Evolutionary conservation across 2,888 invertebrate genomes (phyloP), one percentile per base, ranked within the genome.

Genomic region (Caenorhabditis panamensis): DNA sequence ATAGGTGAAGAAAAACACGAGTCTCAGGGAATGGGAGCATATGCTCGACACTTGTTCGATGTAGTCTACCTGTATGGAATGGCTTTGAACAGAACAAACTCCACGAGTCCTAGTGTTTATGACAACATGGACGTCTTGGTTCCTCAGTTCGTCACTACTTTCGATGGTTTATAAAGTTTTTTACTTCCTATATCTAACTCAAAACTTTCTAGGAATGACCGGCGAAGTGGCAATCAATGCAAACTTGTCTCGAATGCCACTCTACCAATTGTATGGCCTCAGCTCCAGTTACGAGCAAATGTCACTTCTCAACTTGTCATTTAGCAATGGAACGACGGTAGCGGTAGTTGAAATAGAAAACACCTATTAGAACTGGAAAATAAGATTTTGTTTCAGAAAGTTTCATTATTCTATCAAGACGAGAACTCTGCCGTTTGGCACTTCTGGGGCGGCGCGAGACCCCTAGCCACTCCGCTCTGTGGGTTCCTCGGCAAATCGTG

Each of bases 51-150:
- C 51, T 66, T 88, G 0, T 81, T 85, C 62, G 88, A 88, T 59
- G 82, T 83, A 11, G 67, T 88, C 47, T 88, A 87, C 66, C 66
- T 87, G 11, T 88, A 87, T 61, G 87, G 82, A 11, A 44, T 80
- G 44, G 85, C 71, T 67, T 53, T 88, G 49, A 79, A 59, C 2
- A 18, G 44, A 1, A 61, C 61, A 16, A 67, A 67, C 28, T 67
- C 75, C 1, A 75, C 67, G 2, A 26, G 41, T 67, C 54, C 75
- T 2, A 26, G 28, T 31, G 62, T 61, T 47, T 75, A 69, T 37
- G 77, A 58, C 20, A 64, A 72, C 37, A 26, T 72, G 53, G 28
- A 62, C 18, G 24, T 24, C 0, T 36, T 64, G 6, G 24, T 56
- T 13, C 71, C 56, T 3, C 56, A 44, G 36, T 36, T 72, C 26